Conservation (phyloP, 2,888 invertebrate genomes). For the Lacanobia oleracea region DNA sequence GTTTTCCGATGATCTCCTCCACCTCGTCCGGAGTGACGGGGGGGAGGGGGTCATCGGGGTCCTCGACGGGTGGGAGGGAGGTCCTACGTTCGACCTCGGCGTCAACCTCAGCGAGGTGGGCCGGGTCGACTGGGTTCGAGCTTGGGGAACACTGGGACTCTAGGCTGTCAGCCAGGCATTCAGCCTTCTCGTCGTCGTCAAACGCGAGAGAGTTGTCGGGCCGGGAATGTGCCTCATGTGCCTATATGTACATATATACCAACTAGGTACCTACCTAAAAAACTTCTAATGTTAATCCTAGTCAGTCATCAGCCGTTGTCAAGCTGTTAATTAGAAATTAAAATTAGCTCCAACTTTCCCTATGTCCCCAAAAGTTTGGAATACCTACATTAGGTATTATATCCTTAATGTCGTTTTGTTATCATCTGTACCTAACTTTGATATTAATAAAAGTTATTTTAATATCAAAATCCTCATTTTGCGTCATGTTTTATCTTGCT, state of each 20-base stretch:
- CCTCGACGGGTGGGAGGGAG: no score
- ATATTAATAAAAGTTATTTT: background rate
- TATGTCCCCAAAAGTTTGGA: conserved; percentile 3
- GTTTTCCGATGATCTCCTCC: no score
- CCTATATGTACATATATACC: background rate
- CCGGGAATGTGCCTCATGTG: no score
- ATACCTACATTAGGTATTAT: conserved; percentile 3
- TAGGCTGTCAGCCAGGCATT: no score
- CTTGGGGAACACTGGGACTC: no score
- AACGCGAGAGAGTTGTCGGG: no score
- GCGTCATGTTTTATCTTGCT: background rate
- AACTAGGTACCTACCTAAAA: background rate
- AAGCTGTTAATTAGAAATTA: conserved; percentile 28
- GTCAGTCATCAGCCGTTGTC: background rate
- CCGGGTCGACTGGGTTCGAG: no score
- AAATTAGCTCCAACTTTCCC: conserved; percentile 23
- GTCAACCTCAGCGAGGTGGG: no score
- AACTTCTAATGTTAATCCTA: background rate
- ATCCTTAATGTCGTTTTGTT: background rate
- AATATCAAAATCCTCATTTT: background rate
- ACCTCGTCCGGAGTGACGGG: no score
- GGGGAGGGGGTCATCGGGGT: no score
- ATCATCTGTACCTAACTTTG: background rate
- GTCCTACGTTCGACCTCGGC: no score
- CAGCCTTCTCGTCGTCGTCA: no score